Evolutionary conservation across 1,140 invertebrate genomes (phyloP).

Genomic region (Temnothorax curvispinosus): DNA sequence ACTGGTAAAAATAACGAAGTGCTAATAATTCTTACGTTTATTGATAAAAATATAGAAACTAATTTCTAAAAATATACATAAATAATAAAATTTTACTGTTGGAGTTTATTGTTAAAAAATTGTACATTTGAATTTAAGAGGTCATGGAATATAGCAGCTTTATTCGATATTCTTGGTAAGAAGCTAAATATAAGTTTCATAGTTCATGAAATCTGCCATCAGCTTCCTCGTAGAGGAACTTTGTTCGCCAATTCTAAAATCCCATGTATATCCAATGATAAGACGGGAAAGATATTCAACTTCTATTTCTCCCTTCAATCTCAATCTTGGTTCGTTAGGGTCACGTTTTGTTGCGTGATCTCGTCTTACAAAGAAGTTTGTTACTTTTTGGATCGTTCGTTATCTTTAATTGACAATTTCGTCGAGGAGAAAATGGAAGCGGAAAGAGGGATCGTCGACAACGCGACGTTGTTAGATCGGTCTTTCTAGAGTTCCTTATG

Average conservation of each 20-base stretch:
- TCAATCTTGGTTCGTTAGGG: neutral
- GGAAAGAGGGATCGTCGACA: neutral
- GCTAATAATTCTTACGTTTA: neutral
- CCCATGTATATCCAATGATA: neutral
- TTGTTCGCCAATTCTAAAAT: neutral
- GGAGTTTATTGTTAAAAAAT: neutral
- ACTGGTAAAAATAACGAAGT: neutral
- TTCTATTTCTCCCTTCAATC: neutral
- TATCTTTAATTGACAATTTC: conserved; percentile 34
- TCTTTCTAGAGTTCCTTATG: no score
- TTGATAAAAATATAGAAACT: neutral
- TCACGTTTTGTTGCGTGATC: neutral
- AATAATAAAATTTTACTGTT: neutral
- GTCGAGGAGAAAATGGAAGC: neutral
- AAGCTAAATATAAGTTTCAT: neutral
- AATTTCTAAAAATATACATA: neutral
- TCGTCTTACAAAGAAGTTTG: neutral
- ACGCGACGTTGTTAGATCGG: conserved; percentile 30
- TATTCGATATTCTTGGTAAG: neutral
- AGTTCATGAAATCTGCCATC: neutral
- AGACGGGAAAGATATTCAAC: neutral
- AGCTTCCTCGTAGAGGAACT: neutral
- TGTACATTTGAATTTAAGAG: neutral
- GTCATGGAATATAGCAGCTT: neutral
- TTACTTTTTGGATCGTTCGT: conserved; percentile 22